phyloP scores from a whole-genome alignment of 1,140 invertebrate species.

The Cydia strobilella region DNA sequence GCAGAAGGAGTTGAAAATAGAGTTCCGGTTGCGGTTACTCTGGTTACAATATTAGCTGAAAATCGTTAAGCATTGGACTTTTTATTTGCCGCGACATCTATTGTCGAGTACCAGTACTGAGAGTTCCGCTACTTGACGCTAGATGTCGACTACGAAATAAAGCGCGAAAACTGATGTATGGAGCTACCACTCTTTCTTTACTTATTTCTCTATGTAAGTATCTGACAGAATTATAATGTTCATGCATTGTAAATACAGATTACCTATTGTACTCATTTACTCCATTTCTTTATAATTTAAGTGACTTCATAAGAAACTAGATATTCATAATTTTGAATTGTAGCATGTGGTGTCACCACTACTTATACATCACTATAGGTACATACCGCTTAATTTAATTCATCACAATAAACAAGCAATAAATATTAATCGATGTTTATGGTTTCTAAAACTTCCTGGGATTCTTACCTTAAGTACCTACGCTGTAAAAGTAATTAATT shows the following conservation, averaged over 20 bases:
- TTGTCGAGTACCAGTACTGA: too few relatives aligned
- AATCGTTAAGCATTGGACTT: too few relatives aligned
- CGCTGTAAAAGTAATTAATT: too few relatives aligned
- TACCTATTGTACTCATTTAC: not conserved
- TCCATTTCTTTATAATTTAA: not conserved
- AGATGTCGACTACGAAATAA: too few relatives aligned
- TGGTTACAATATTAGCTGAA: too few relatives aligned
- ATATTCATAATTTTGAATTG: not conserved
- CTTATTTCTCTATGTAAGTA: too few relatives aligned
- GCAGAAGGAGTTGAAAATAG: too few relatives aligned
- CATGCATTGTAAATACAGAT: not conserved
- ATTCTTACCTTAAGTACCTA: not conserved
- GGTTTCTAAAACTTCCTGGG: not conserved
- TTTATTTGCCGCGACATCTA: too few relatives aligned
- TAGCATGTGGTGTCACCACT: not conserved
- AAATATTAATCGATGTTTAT: constrained; percentile 3
- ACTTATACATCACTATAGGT: not conserved
- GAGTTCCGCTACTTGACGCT: too few relatives aligned
- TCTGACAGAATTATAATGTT: not conserved
- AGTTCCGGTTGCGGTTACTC: too few relatives aligned
- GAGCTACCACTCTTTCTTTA: too few relatives aligned
- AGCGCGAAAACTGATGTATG: too few relatives aligned
- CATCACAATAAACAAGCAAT: not conserved
- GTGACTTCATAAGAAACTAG: not conserved
- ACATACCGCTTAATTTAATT: not conserved